Evolutionary conservation across 2,797 vertebrate genomes (phyloP), one percentile per base, ranked within the genome.

Genomic region (Anas capensis): DNA sequence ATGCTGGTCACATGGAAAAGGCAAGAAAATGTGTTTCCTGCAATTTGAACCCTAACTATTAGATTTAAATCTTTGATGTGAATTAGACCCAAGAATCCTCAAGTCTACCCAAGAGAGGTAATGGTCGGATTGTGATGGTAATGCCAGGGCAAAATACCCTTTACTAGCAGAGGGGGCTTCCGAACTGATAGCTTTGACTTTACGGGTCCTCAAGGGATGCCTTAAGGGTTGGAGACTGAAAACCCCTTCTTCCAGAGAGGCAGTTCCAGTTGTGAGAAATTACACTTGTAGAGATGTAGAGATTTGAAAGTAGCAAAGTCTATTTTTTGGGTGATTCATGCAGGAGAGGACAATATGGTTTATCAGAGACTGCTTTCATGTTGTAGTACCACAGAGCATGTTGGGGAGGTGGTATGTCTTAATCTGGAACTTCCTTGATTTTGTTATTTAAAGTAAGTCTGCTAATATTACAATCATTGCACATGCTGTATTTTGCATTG

Each of bases 1-100:
- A 34, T 40, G 29, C 44, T 8, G 40, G 11, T 18, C 0, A 0
- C 10, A n/a, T 62, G 61, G 69, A 76, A 83, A 42, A 82, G 65
- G 40, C 65, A 69, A 78, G 46, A 65, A 92, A 93, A 86, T 18
- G 6, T 36, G 24, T 24, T 82, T 82, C 27, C 34, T 85, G 57
- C 58, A 91, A 26, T 65, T 87, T 76, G 29, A 86, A 27, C 23
- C 6, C 49, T 36, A 36, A 36, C 4, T 72, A 15, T 76, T 66
- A 24, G 68, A 53, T 68, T 19, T 48, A 84, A 82, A 54, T 53
- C 15, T 90, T 60, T 34, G 15, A 31, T 56, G 20, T 15, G 60
- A 68, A 68, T 76, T 42, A 49, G 56, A 60, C 60, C 27, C 21
- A 58, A 58, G 61, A 17, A 4, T 14, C 29, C 31, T 48, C 34